phyloP scores from a whole-genome alignment of 2,797 vertebrate species.

The Tamandua tetradactyla region DNA sequence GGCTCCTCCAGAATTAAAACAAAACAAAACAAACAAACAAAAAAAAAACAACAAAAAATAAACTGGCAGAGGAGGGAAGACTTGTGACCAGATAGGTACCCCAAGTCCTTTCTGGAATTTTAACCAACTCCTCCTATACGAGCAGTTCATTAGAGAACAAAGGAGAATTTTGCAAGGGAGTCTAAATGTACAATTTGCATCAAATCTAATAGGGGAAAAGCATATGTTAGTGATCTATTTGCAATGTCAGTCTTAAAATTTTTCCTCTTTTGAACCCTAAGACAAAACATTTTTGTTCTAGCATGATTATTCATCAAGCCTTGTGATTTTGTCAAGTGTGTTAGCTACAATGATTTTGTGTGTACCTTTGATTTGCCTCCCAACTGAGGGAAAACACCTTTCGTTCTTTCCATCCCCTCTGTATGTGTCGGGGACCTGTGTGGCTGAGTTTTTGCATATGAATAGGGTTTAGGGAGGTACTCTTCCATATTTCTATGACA shows the following conservation, averaged over 20 bases:
- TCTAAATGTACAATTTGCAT: not conserved
- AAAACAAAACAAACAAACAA: too few species aligned
- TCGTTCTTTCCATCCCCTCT: not conserved
- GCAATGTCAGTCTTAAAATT: not conserved
- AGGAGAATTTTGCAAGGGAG: not conserved
- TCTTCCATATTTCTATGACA: not conserved
- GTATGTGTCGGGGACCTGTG: not conserved
- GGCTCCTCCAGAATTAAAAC: too few species aligned
- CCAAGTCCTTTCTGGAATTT: not conserved
- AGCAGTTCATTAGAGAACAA: not conserved
- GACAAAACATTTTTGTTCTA: not conserved
- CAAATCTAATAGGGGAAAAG: not conserved
- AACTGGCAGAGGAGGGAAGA: not conserved
- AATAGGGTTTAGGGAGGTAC: not conserved
- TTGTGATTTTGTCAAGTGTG: not conserved
- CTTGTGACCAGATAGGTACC: not conserved
- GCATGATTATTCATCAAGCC: not conserved
- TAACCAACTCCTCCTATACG: not conserved
- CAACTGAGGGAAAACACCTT: not conserved
- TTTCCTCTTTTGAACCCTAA: not conserved
- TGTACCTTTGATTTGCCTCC: not conserved
- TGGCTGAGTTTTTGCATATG: not conserved
- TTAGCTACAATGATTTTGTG: not conserved
- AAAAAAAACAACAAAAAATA: too few species aligned
- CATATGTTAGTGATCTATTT: not conserved